A percentile compares a stretch with the other conserved stretches of the same genome.
Evolutionary conservation across 2,797 vertebrate species (phyloP).

Genomic region (Bovichtus diacanthus): DNA sequence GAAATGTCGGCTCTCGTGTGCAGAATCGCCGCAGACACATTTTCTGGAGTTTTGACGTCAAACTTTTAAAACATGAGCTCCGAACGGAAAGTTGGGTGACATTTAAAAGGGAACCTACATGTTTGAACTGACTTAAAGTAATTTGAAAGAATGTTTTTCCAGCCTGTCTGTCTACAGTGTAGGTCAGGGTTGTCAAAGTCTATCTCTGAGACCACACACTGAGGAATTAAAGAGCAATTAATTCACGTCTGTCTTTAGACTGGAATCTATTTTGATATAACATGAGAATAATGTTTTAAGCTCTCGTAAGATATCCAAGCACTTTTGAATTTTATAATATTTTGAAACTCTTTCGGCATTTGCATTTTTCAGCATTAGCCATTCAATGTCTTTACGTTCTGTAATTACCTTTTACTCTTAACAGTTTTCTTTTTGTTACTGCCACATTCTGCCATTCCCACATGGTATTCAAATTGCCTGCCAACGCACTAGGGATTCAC

Average conservation of each 20-base stretch:
- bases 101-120: constrained; percentile 28
- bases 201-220: constrained; percentile 5
- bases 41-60: constrained; percentile 15
- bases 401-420: not conserved
- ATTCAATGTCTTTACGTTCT: not conserved
- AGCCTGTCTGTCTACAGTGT: constrained; percentile 28
- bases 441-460: not conserved
- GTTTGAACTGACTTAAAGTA: constrained; percentile 43
- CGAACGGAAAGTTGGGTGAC: constrained; percentile 30
- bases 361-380: not conserved
- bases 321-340: not conserved
- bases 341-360: not conserved
- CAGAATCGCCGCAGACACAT: not conserved
- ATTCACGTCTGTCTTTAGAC: constrained; percentile 20
- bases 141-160: constrained; percentile 45
- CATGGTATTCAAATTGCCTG: not conserved
- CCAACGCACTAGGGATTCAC: not conserved
- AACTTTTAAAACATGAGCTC: constrained; percentile 13
- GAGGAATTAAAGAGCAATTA: constrained; percentile 41
- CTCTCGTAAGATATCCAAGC: not conserved
- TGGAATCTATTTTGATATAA: constrained; percentile 15
- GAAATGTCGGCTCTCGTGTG: constrained; percentile 29
- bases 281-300: not conserved
- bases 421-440: not conserved
- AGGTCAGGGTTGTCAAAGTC: constrained; percentile 46